A percentile compares a stretch with the other conserved stretches of the same genome.
Conservation (phyloP, 2,888 invertebrate species). For the Eucriotettix oculatus region DNA sequence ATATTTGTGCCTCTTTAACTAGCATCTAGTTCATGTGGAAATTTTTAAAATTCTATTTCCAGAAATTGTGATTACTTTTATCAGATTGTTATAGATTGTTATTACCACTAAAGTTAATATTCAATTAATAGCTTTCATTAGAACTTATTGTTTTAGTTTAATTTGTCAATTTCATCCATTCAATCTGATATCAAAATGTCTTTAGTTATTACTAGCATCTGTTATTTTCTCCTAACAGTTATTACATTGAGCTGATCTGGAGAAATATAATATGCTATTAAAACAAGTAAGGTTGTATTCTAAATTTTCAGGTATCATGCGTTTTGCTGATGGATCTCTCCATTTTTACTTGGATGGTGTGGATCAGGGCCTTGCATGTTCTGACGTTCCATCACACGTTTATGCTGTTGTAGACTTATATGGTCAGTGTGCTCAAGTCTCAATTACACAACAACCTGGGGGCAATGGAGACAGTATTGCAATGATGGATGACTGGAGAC, state of each 20-base stretch:
- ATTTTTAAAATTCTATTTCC: no score
- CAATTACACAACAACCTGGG: not conserved
- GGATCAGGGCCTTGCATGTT: constrained; percentile 73
- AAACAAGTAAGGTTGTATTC: not conserved
- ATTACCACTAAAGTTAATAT: no score
- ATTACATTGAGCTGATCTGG: not conserved
- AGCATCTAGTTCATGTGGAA: no score
- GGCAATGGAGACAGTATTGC: not conserved
- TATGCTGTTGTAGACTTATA: constrained; percentile 92
- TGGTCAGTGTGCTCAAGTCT: constrained; percentile 85
- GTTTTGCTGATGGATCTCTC: constrained; percentile 64
- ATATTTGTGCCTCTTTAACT: no score
- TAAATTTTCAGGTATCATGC: constrained; percentile 53
- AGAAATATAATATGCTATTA: not conserved
- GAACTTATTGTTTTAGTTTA: no score
- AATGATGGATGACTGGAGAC: no score
- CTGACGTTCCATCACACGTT: constrained; percentile 58
- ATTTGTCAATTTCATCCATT: no score
- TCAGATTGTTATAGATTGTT: no score
- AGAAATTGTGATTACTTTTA: no score
- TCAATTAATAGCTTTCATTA: no score
- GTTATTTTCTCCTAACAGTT: not conserved
- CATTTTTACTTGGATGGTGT: constrained; percentile 77
- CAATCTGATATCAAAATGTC: no score
- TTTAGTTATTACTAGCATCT: no score